Conservation (phyloP, 1,140 invertebrate genomes). For the Drosophila watanabei region DNA sequence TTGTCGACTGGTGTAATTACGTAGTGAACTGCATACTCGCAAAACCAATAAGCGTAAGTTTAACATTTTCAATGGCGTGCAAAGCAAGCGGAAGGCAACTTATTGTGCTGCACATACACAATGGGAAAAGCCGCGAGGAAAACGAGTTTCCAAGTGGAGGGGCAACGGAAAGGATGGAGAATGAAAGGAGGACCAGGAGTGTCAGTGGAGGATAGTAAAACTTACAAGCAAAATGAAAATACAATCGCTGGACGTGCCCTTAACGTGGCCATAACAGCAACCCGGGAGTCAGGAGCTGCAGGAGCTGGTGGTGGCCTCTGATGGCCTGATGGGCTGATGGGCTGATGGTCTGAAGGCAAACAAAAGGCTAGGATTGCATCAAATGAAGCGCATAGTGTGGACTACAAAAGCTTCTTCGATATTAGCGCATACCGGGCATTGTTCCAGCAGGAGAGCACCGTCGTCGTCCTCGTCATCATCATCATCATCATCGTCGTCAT, state of each 20-base stretch:
- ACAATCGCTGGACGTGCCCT: conserved; percentile 51
- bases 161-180: conserved; percentile 1
- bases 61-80: conserved; percentile 57
- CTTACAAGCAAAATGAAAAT: conserved; percentile 63
- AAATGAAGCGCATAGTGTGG: conserved; percentile 67
- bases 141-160: conserved; percentile 25
- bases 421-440: conserved; percentile 41
- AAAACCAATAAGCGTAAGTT: conserved; percentile 64
- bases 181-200: conserved; percentile 7
- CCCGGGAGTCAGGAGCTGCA: not conserved
- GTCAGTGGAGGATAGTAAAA: conserved; percentile 56
- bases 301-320: not conserved
- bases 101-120: conserved; percentile 40
- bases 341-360: conserved; percentile 37
- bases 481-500: conserved; percentile 15
- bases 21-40: conserved; percentile 47
- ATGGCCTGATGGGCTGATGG: conserved; percentile 3
- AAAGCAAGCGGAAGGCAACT: conserved; percentile 31
- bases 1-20: conserved; percentile 54
- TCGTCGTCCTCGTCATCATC: not conserved
- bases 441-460: conserved; percentile 11
- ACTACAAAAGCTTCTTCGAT: conserved; percentile 56
- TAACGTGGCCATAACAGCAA: conserved; percentile 45
- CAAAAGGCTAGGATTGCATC: conserved; percentile 66
- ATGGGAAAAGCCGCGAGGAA: conserved; percentile 34